phyloP scores from a whole-genome alignment of 2,113 vertebrate species.

The Talpa occidentalis region DNA sequence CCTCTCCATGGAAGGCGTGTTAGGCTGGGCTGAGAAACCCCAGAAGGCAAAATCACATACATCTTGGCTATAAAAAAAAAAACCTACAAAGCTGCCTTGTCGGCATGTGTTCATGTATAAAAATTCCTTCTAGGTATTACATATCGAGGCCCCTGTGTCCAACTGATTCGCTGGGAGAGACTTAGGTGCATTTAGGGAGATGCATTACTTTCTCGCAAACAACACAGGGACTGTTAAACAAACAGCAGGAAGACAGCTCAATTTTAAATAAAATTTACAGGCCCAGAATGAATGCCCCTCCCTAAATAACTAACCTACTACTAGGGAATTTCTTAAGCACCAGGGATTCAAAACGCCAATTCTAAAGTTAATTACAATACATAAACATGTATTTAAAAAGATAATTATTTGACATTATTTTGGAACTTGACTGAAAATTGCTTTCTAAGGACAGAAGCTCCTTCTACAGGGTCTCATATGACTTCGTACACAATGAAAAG shows the following conservation, averaged over 20 bases:
- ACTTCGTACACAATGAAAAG: conserved; percentile 39
- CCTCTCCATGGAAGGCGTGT: not conserved
- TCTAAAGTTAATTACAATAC: conserved; percentile 74
- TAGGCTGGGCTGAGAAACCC: not conserved
- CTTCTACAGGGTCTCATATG: conserved; percentile 50
- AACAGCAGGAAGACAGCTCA: conserved; percentile 75
- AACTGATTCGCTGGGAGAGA: conserved; percentile 24
- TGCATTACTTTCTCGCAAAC: conserved; percentile 28
- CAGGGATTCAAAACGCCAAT: conserved; percentile 59
- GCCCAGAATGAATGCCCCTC: conserved; percentile 62
- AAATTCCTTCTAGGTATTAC: conserved; percentile 28
- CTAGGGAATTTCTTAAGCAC: conserved; percentile 68
- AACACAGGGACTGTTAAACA: conserved; percentile 76
- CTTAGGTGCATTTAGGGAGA: conserved; percentile 72
- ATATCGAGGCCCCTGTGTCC: conserved; percentile 15
- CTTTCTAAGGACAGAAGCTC: conserved; percentile 71
- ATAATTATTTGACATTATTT: conserved; percentile 78
- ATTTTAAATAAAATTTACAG: conserved; percentile 80
- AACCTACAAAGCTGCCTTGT: not conserved
- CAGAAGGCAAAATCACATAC: conserved; percentile 49
- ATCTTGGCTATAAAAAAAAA: not conserved
- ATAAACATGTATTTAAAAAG: conserved; percentile 78
- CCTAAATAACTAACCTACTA: conserved; percentile 62
- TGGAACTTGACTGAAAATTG: conserved; percentile 77
- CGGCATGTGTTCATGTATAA: not conserved